These are phyloP conservation scores for Theretra japonica DNA, from an alignment of 2,888 invertebrate genomes.

Conservation along the genomic window DNA sequence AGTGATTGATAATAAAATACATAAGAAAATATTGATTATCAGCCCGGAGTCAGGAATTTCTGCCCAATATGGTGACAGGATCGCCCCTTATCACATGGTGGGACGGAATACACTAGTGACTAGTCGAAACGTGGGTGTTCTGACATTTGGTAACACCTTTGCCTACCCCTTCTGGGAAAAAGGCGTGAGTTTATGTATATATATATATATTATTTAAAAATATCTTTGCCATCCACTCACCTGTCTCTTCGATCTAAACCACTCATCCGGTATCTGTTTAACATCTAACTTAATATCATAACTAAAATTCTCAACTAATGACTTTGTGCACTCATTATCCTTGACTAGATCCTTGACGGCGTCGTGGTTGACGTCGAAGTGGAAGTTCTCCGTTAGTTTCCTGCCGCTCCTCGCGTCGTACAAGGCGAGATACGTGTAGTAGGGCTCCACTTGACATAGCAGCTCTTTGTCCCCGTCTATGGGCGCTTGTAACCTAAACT, in stretches of 20 bases:
- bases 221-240: constrained; percentile 54
- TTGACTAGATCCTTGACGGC: constrained; percentile 86
- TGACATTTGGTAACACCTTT: too few relatives aligned
- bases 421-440: constrained; percentile 94
- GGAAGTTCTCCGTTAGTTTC: constrained; percentile 97
- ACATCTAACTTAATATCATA: constrained; percentile 86
- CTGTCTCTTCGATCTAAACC: constrained; percentile 88
- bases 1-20: too few relatives aligned
- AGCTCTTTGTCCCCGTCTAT: constrained; percentile 90
- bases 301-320: constrained; percentile 81
- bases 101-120: too few relatives aligned
- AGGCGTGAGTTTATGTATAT: too few relatives aligned
- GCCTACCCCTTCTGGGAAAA: too few relatives aligned
- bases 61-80: too few relatives aligned
- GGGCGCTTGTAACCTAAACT: constrained; percentile 93
- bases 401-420: constrained; percentile 95
- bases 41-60: too few relatives aligned
- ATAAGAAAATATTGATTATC: too few relatives aligned
- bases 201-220: neutral
- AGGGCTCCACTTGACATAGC: constrained; percentile 95
- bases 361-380: constrained; percentile 93
- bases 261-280: constrained; percentile 89
- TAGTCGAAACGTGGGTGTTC: too few relatives aligned
- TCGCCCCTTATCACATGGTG: too few relatives aligned
- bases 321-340: constrained; percentile 76